A percentile compares a stretch with the other conserved stretches of the same genome.
Evolutionary conservation across 2,113 vertebrate species (phyloP).

Genomic region (Plecotus auritus): DNA sequence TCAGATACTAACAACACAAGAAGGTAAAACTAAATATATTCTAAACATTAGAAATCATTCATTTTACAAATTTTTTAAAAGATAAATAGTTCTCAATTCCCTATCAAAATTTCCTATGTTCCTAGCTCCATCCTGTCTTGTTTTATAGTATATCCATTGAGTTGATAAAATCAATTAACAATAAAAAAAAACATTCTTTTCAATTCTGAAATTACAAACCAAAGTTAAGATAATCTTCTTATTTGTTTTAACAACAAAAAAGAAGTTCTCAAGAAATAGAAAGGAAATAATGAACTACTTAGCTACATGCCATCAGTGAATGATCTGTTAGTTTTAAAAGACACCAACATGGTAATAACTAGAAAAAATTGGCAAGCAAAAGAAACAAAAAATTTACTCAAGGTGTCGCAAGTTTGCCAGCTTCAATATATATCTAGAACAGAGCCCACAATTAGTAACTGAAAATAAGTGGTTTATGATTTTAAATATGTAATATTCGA

Average conservation of each 20-base stretch:
- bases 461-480: neutral
- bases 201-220: conserved; percentile 35
- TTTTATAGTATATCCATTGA: conserved; percentile 17
- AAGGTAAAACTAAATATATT: neutral
- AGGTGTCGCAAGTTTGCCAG: neutral
- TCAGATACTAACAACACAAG: neutral
- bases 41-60: conserved; percentile 19
- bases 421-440: neutral
- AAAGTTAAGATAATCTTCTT: conserved; percentile 21
- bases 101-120: neutral
- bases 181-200: conserved; percentile 11
- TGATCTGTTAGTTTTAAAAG: neutral
- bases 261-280: neutral
- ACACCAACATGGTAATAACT: neutral
- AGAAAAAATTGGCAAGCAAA: neutral
- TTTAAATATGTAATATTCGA: neutral
- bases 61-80: neutral
- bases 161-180: conserved; percentile 24
- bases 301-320: neutral
- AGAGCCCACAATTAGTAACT: neutral
- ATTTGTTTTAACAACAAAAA: conserved; percentile 20
- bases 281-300: neutral
- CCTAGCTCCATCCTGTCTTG: neutral
- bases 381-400: neutral
- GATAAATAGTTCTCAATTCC: conserved; percentile 20